Evolutionary conservation across 2,888 invertebrate species (phyloP), one percentile per base, ranked within the genome.

Genomic region (Tachina grossa): DNA sequence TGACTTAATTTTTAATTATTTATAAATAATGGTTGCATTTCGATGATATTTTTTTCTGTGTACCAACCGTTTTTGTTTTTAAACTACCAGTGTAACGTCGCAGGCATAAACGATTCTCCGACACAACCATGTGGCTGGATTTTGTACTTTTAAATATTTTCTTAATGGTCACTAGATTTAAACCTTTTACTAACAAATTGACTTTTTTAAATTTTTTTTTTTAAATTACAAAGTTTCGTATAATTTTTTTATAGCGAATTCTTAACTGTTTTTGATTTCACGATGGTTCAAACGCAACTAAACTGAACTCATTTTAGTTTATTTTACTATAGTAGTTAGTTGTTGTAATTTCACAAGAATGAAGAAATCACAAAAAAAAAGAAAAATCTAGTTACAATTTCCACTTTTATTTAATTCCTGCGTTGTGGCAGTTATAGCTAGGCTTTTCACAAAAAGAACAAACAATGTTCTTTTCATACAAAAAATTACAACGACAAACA

Each of bases 41-140:
- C n/a, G n/a, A n/a, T n/a, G n/a, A n/a, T n/a, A n/a, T n/a, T n/a
- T n/a, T n/a, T n/a, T n/a, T n/a, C n/a, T n/a, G n/a, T n/a, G n/a
- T n/a, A 88, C 90, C 76, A 88, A 92, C 92, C 92, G 90, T 91
- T 90, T 92, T 91, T 65, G 90, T 89, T 83, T 92, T 92, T 41
- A 91, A 89, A 88, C 91, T 91, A 87, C 90, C 89, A 83, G 85
- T 88, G 76, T 91, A 90, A 80, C 90, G 92, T 86, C 90, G 89
- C 85, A 92, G 87, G 71, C 91, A 90, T 82, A 91, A 88, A 9
- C 91, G 91, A 87, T 87, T 92, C 82, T 91, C 91, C 74, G 91
- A 90, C 61, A 92, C 91, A 88, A 91, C 92, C 92, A 92, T 92
- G 86, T 89, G 89, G 87, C 87, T 87, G 88, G 88, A 82, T 75